phyloP scores from a whole-genome alignment of 1,140 invertebrate genomes.

The Ylistrum balloti region DNA sequence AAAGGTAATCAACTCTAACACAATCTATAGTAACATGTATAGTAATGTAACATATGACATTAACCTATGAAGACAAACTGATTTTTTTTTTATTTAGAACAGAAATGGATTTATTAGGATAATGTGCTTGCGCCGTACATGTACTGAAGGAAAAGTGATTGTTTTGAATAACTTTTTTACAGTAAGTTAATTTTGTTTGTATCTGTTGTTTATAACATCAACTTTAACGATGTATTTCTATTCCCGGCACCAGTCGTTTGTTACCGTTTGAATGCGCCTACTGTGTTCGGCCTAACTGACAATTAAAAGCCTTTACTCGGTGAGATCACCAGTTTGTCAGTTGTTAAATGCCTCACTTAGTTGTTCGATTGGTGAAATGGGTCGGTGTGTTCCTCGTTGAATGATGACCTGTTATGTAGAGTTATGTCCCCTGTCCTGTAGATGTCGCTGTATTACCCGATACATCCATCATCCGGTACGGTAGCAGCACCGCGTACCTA shows the following conservation, averaged over 20 bases:
- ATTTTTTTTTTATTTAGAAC: neutral
- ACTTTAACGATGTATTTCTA: neutral
- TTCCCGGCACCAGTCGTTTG: neutral
- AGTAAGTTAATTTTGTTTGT: neutral
- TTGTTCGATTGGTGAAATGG: neutral
- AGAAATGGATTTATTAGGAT: neutral
- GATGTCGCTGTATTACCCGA: neutral
- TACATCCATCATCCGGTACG: neutral
- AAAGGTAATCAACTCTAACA: neutral
- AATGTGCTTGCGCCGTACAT: neutral
- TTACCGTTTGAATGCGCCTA: neutral
- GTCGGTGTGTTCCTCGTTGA: neutral
- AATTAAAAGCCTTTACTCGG: neutral
- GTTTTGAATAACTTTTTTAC: neutral
- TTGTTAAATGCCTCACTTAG: neutral
- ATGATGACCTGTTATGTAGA: neutral
- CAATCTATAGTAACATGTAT: neutral
- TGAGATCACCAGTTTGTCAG: neutral
- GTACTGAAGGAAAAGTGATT: neutral
- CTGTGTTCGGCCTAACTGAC: neutral
- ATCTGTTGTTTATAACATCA: neutral
- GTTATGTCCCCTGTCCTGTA: constrained; percentile 25
- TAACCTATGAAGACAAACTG: neutral
- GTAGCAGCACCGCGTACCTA: neutral
- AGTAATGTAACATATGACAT: neutral